Evolutionary conservation across 2,113 vertebrate genomes (phyloP), one percentile per base, ranked within the genome.

Genomic region (Rhagologus leucostigma): DNA sequence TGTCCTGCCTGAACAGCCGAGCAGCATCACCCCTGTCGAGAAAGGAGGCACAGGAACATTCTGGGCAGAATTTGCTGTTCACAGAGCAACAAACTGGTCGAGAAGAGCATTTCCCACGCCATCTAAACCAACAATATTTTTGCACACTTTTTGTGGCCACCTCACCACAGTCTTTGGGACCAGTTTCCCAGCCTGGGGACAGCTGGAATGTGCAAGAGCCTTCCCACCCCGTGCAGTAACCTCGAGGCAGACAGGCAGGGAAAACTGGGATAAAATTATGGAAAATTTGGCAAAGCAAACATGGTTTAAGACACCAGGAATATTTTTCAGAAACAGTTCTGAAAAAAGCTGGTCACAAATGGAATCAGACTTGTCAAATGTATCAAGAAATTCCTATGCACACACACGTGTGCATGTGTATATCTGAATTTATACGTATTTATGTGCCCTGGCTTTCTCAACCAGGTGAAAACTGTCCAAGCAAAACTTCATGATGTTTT

Each of bases 381-480:
- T 2, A 60, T 29, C 44, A 62, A 76, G 59, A 53, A 64, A 42
- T 50, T 70, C 63, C 55, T 15, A 18, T 56, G 21, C 10, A 9
- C 41, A 53, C 19, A 53, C 14, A 1, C 21, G 18, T 21, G 16
- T 50, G 13, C 12, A 4, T 4, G 17, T 52, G 39, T 30, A n/a
- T 30, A 69, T 64, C 32, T 56, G 5, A 18, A 63, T 85, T 49
- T 64, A 0, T 33, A 65, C 0, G 26, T 50, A 87, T 79, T 78
- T 89, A 27, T 75, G 67, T 20, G 60, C 33, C 49, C 75, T 90
- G 75, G 15, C 42, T 88, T 93, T 86, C 85, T 52, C 71, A 50
- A 13, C 55, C 85, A 95, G 75, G 82, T 77, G 83, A 94, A 92
- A 90, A 84, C 20, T 88, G 79, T 70, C 75, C 90, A 91, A 93